Evolutionary conservation across 2,888 invertebrate species (phyloP), one percentile per base, ranked within the genome.

Genomic region (Vandiemenella viatica): DNA sequence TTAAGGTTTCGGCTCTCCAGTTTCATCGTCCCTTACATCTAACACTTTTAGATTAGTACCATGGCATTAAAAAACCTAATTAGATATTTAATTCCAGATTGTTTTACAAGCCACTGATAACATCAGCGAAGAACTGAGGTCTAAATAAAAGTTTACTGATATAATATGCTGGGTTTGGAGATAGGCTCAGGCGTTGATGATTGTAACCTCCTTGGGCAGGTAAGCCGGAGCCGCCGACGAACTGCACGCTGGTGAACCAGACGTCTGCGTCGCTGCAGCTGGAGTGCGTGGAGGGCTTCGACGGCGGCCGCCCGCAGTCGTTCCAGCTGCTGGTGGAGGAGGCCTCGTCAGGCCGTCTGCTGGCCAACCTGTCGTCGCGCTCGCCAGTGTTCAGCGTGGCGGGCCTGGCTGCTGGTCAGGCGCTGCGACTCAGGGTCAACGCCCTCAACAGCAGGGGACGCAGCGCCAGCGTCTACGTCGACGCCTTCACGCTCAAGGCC

Each of bases 391-490:
- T 91, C 69, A 79, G 79, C 49, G 80, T 89, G 1, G 77, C 77
- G 56, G 82, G 80, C 5, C 72, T 92, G 46, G 82, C 84, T 49
- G 77, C 90, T 0, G 89, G 85, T 6, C 81, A 81, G 58, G 74
- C 80, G 15, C 74, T 91, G 55, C 80, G 80, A 58, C 79, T 91
- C 64, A 71, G 80, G 46, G 76, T 91, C 53, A 90, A 85, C 64
- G 83, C 90, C 1, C 78, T 79, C 50, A 92, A 92, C 65, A 76
- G 80, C 5, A 83, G 86, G 60, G 91, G 91, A 15, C 73, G 80
- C 57, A 89, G 89, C 55, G 86, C 87, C 52, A 66, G 75, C 1
- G 75, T 82, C 15, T 63, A 73, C 46, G 65, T 83, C 13, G 83
- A 83, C 61, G 83, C 80, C 38, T 81, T 78, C 63, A 84, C 83